phyloP scores from a whole-genome alignment of 2,113 vertebrate genomes.

The Poeciliopsis occidentalis region DNA sequence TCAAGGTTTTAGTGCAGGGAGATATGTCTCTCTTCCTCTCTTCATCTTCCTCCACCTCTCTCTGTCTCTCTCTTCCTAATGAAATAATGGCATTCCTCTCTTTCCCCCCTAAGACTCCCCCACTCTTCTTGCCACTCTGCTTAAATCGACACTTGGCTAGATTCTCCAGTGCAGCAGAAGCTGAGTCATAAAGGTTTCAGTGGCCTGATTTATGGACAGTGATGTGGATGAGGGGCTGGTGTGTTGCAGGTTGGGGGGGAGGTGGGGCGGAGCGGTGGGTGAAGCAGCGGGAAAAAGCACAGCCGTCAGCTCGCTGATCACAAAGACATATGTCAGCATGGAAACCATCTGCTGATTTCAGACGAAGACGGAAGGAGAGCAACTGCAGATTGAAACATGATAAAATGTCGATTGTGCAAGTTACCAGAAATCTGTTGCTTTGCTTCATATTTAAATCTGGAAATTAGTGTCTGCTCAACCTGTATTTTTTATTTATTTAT shows the following conservation, averaged over 20 bases:
- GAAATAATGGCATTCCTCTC: constrained; percentile 62
- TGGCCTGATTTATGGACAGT: constrained; percentile 67
- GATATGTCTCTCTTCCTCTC: constrained; percentile 19
- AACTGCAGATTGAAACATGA: neutral
- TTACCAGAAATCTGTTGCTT: neutral
- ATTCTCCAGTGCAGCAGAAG: constrained; percentile 67
- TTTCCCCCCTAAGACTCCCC: neutral
- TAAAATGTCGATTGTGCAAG: neutral
- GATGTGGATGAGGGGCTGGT: constrained; percentile 32
- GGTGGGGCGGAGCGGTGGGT: constrained; percentile 9
- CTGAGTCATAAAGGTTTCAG: constrained; percentile 74
- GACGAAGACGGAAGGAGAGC: constrained; percentile 21
- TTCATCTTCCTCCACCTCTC: constrained; percentile 25
- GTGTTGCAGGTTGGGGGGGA: neutral
- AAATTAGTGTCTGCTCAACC: constrained; percentile 6
- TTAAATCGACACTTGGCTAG: constrained; percentile 65
- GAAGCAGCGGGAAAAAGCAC: constrained; percentile 62
- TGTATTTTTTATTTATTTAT: neutral
- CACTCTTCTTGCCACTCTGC: constrained; percentile 35
- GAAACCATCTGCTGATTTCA: constrained; percentile 52
- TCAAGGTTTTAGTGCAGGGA: constrained; percentile 65
- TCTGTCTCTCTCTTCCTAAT: constrained; percentile 38
- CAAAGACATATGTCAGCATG: constrained; percentile 34
- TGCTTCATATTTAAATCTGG: neutral
- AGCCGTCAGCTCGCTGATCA: constrained; percentile 70